Percentiles rank a stretch among this genome's conserved stretches.
These are phyloP conservation scores for Ciconia nigra DNA, from an alignment of 2,797 vertebrate species.

Conservation along the genomic window DNA sequence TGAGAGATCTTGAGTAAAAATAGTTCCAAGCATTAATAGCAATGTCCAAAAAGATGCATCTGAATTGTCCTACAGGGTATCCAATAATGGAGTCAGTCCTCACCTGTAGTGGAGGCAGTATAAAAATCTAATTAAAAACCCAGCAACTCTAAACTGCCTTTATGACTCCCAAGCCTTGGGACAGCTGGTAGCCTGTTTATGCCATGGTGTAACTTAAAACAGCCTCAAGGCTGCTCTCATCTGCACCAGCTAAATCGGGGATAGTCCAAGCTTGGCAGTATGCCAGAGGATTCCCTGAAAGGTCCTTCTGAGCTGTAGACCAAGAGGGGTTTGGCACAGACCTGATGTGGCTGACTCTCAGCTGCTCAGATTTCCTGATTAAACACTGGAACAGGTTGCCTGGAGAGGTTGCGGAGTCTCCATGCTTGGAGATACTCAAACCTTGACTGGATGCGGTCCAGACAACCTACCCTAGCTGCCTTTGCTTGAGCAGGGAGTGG, in stretches of 20 bases:
- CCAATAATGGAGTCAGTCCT: not conserved
- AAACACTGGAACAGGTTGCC: not conserved
- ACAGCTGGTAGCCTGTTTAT: not conserved
- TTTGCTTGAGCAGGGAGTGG: not conserved
- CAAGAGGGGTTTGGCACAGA: not conserved
- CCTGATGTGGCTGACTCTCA: not conserved
- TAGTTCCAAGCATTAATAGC: not conserved
- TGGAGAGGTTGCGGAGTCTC: not conserved
- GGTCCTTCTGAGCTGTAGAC: not conserved
- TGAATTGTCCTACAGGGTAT: too few relatives aligned
- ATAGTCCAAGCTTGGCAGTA: not conserved
- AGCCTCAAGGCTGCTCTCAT: not conserved
- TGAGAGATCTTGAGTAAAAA: not conserved
- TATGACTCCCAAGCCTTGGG: not conserved
- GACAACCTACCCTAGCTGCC: not conserved
- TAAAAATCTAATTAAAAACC: not conserved
- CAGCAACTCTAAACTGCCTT: not conserved
- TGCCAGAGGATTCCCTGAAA: not conserved
- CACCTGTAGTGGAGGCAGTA: not conserved
- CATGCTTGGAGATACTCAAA: not conserved
- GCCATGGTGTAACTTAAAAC: not conserved
- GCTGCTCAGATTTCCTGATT: not conserved
- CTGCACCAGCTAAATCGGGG: not conserved
- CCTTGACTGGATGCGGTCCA: not conserved
- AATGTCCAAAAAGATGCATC: not conserved